These are phyloP conservation scores for Stenotaenia linearis DNA, from an alignment of 2,888 invertebrate genomes.

Conservation along the genomic window DNA sequence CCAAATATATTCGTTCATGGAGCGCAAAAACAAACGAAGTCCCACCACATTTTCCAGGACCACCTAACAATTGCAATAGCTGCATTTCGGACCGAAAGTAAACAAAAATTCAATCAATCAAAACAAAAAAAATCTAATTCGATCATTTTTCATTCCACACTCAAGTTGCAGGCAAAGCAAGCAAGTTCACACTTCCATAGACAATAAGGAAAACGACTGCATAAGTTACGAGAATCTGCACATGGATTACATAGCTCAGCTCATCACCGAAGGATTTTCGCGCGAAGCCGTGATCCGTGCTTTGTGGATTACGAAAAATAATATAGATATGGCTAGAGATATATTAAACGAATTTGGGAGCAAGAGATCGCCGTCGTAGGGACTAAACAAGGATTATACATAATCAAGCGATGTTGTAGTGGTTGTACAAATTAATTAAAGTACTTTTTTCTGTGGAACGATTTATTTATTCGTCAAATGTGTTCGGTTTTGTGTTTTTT, in stretches of 20 bases:
- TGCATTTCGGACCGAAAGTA: not conserved
- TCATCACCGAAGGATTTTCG: slow-evolving; percentile 84
- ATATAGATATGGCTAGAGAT: slow-evolving; percentile 92
- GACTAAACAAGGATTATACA: not conserved
- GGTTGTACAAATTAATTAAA: slow-evolving; percentile 3
- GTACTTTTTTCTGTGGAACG: not conserved
- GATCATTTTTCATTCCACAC: not conserved
- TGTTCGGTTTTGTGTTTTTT: no score
- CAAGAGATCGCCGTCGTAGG: slow-evolving; percentile 45
- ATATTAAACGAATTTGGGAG: slow-evolving; percentile 84
- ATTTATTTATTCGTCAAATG: not conserved
- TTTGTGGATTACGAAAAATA: slow-evolving; percentile 84
- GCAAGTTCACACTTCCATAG: slow-evolving; percentile 27
- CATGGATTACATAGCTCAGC: slow-evolving; percentile 79
- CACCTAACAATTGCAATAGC: slow-evolving; percentile 22
- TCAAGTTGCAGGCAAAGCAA: not conserved
- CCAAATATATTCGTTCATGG: not conserved
- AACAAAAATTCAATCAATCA: not conserved
- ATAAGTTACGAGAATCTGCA: slow-evolving; percentile 74
- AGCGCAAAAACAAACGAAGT: slow-evolving; percentile 12
- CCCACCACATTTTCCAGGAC: slow-evolving; percentile 33
- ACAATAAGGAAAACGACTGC: slow-evolving; percentile 40
- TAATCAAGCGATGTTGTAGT: not conserved
- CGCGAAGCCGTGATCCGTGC: slow-evolving; percentile 86
- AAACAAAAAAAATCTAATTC: not conserved